Base-by-base conservation (phyloP, 2,888 invertebrate genomes). In the Isotomurus palustris region DNA sequence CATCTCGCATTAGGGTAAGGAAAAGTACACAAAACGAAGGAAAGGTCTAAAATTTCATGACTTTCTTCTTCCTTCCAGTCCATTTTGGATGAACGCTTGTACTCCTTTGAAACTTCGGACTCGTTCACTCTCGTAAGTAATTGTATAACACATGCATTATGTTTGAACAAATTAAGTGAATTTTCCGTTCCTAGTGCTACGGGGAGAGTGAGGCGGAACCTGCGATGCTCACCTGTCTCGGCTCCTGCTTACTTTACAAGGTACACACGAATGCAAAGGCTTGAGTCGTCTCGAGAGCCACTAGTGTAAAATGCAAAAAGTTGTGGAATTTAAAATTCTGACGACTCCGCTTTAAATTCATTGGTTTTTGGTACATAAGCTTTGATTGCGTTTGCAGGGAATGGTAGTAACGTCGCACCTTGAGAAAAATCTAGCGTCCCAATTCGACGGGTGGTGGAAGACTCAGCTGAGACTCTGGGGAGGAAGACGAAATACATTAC, bases 371-470 rank as follows among this genome's bases (percentile, higher is more conserved):
- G n/a, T n/a, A n/a, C n/a, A n/a, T n/a, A n/a, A n/a, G n/a, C n/a
- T 38, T 38, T 36, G 49, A 4, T 32, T 24, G 28, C 19, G 35
- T 35, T 49, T 56, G 21, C 56, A 67, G 65, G 64, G 64, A 27
- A 44, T 58, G n/a, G 35, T 66, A 24, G 62, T 68, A 8, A 51
- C 56, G 8, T 68, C 68, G 14, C 70, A 70, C 53, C 43, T 70
- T 49, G 66, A 65, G 36, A 53, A 56, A 24, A 56, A 59, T 28
- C 36, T 67, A 14, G 62, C 66, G 5, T 60, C 53, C 17, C 45
- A 58, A 19, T 67, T 70, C 50, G 60, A 68, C 44, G 62, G 66
- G n/a, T 67, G 67, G 66, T 67, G 67, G 70, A 60, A 58, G 53
- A 70, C 65, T 21, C 64, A 70, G 35, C 51, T 70, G 17, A 60